Base-by-base conservation (phyloP, 2,888 invertebrate genomes). In the Chrysopilus asiliformis region DNA sequence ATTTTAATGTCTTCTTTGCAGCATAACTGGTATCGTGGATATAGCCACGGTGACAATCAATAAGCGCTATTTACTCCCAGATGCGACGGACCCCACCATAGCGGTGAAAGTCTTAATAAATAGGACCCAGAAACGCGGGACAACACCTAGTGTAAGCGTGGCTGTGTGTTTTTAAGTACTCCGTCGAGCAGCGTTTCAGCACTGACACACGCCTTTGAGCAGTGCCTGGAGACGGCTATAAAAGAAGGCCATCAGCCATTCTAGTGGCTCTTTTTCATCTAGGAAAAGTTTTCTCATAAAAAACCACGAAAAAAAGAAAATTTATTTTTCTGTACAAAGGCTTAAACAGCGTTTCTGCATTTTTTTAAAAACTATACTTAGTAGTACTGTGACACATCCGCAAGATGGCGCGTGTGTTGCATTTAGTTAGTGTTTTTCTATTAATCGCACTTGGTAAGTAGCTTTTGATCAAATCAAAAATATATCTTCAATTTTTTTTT, bases 81-180 rank as follows among this genome's bases (percentile, higher is more conserved):
- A n/a, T n/a, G n/a, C 9, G 22, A 22, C 17, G 8, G 20, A 29
- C 61, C 60, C 56, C 57, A 51, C 49, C 49, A 45, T 44, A 46
- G 38, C 44, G 46, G 55, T 49, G 50, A 49, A 47, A 53, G 52
- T 57, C 62, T 64, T 64, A 57, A 64, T 64, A 64, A 64, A 64
- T 64, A 64, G 64, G 60, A 60, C 62, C 56, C 53, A 55, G 53
- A 53, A 52, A 49, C 47, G 48, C 47, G 50, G 53, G 57, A 55
- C 59, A 62, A 60, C 63, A 63, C 60, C 61, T 64, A 64, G 64
- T 64, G 57, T 58, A 58, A 59, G 53, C 57, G 58, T 58, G 58
- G 58, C 61, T 57, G 59, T 60, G n/a, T n/a, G 56, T 60, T 56
- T 58, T 52, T 56, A 54, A 52, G 52, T 55, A 60, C 58, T 60